phyloP scores from a whole-genome alignment of 2,888 invertebrate genomes.

The Myopa tessellatipennis region DNA sequence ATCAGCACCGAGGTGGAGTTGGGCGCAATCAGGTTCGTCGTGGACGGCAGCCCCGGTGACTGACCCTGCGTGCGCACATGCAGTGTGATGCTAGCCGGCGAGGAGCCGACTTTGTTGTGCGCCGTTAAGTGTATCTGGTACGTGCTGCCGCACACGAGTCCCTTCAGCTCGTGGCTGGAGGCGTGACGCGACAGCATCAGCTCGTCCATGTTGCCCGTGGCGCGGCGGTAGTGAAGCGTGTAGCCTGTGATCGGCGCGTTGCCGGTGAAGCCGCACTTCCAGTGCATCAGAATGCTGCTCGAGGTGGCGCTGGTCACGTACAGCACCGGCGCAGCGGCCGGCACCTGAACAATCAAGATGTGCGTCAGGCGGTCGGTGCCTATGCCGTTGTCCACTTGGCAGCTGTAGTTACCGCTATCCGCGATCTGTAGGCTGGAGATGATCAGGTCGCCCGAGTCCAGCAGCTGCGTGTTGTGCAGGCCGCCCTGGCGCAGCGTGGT shows the following conservation, averaged over 20 bases:
- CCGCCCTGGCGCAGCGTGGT: constrained; percentile 72
- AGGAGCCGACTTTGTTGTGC: constrained; percentile 79
- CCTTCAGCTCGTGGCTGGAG: constrained; percentile 77
- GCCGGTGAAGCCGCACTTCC: constrained; percentile 79
- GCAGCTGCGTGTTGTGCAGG: constrained; percentile 73
- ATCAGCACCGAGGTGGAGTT: constrained; percentile 78
- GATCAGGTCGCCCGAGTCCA: constrained; percentile 76
- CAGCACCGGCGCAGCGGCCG: constrained; percentile 79
- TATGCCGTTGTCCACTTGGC: constrained; percentile 76
- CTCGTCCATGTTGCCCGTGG: constrained; percentile 76
- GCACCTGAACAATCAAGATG: constrained; percentile 78
- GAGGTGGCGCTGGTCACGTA: constrained; percentile 82
- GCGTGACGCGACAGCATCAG: constrained; percentile 75
- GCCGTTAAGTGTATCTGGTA: constrained; percentile 79
- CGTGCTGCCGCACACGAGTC: constrained; percentile 77
- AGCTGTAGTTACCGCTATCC: constrained; percentile 79
- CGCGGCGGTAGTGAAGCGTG: constrained; percentile 75
- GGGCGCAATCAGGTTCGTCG: constrained; percentile 74
- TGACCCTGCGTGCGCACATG: constrained; percentile 79
- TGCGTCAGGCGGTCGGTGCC: constrained; percentile 77
- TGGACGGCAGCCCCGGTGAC: constrained; percentile 76
- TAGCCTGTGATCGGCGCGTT: constrained; percentile 78
- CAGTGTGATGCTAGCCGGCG: constrained; percentile 76
- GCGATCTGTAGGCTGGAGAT: constrained; percentile 74
- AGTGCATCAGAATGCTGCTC: constrained; percentile 78